Percentiles rank a stretch among this genome's conserved stretches.
phyloP scores from a whole-genome alignment of 2,113 vertebrate species.

The Myotis yumanensis region DNA sequence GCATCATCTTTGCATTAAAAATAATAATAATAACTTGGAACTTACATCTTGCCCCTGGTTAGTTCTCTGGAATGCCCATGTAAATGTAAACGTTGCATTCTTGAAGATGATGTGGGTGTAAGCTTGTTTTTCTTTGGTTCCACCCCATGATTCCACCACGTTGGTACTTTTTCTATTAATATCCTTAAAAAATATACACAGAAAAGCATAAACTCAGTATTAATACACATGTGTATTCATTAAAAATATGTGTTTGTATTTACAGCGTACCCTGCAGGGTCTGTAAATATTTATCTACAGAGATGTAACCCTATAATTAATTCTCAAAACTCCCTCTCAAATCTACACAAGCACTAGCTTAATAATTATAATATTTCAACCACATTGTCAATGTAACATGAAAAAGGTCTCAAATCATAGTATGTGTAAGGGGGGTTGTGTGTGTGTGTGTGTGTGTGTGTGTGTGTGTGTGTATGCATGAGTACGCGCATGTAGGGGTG shows the following conservation, averaged over 20 bases:
- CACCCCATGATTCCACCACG: conserved; percentile 96
- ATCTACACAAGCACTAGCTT: not conserved
- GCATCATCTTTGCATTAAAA: not conserved
- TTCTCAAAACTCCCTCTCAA: not conserved
- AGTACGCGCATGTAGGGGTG: too few relatives aligned
- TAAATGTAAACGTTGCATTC: conserved; percentile 95
- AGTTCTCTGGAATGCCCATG: conserved; percentile 98
- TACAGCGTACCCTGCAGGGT: not conserved
- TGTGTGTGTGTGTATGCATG: not conserved
- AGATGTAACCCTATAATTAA: not conserved
- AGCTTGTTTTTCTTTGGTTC: conserved; percentile 91
- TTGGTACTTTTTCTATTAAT: conserved; percentile 94
- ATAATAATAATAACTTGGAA: conserved; percentile 33
- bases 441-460: too few relatives aligned
- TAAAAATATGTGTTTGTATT: not conserved
- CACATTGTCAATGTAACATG: not conserved
- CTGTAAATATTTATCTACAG: not conserved
- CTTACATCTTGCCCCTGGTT: conserved; percentile 94
- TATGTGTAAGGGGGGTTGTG: not conserved
- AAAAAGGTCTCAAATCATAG: not conserved
- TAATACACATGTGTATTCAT: not conserved
- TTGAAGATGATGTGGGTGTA: conserved; percentile 94
- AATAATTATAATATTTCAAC: not conserved
- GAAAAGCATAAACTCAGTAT: conserved; percentile 17
- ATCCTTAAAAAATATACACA: conserved; percentile 85